Evolutionary conservation across 1,140 invertebrate genomes (phyloP).

Genomic region (Diuraphis noxia): DNA sequence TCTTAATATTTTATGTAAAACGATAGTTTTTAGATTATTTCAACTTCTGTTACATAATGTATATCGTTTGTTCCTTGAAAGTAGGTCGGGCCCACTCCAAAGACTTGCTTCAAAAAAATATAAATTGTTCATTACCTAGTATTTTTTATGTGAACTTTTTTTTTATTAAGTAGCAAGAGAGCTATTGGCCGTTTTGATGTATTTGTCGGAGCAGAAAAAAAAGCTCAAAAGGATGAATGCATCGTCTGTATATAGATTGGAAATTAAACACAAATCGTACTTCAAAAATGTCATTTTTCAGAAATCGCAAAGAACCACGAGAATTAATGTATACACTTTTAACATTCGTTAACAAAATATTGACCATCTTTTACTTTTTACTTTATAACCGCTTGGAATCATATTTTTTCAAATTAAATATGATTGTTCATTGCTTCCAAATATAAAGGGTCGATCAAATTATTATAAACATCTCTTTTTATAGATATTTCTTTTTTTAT

Average conservation of each 20-base stretch:
- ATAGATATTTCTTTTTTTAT: neutral
- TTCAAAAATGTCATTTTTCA: neutral
- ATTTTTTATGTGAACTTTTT: neutral
- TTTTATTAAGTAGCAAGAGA: neutral
- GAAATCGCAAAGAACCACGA: neutral
- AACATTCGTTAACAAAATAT: neutral
- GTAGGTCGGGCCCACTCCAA: neutral
- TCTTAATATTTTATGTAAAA: neutral
- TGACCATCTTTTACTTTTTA: neutral
- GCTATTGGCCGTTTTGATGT: neutral
- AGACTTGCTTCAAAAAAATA: neutral
- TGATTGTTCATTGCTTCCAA: neutral
- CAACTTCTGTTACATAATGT: neutral
- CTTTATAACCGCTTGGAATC: neutral
- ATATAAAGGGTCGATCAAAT: neutral
- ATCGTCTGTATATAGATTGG: neutral
- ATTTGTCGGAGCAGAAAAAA: neutral
- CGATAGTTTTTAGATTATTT: neutral
- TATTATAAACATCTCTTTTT: neutral
- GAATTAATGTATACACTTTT: neutral
- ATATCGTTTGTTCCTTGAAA: neutral
- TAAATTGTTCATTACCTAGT: neutral
- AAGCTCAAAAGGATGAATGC: neutral
- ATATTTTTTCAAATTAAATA: no score
- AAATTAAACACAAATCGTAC: neutral